Evolutionary conservation across 2,113 vertebrate genomes (phyloP).

Genomic region (Arenaria interpres): DNA sequence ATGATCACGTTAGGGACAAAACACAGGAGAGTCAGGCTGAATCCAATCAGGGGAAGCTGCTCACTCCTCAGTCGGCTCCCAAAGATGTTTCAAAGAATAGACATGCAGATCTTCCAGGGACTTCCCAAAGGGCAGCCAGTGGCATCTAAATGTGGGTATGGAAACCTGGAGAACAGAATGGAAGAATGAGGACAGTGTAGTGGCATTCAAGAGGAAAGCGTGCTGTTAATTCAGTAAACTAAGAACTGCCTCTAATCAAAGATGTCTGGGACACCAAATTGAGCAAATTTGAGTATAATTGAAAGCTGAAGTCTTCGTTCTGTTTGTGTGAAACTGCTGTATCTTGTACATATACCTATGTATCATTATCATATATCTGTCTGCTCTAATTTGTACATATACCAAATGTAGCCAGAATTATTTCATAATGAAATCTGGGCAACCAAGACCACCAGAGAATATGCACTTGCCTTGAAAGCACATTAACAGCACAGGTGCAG

Average conservation of each 20-base stretch:
- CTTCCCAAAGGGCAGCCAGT: neutral
- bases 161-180: neutral
- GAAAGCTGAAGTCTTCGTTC: neutral
- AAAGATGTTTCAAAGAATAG: neutral
- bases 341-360: neutral
- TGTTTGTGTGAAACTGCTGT: neutral
- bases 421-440: neutral
- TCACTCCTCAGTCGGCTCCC: accelerated
- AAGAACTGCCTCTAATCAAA: neutral
- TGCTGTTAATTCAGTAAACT: neutral
- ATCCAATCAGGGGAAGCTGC: neutral
- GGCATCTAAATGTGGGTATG: neutral
- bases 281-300: neutral
- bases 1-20: neutral
- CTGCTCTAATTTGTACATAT: neutral
- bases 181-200: neutral
- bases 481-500: neutral
- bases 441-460: neutral
- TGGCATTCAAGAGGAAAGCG: neutral
- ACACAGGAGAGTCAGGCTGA: neutral
- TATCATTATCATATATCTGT: neutral
- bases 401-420: neutral
- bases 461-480: neutral
- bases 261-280: neutral
- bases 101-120: neutral